These are phyloP conservation scores for Heliornis fulica DNA, from an alignment of 2,113 vertebrate genomes.

Conservation along the genomic window DNA sequence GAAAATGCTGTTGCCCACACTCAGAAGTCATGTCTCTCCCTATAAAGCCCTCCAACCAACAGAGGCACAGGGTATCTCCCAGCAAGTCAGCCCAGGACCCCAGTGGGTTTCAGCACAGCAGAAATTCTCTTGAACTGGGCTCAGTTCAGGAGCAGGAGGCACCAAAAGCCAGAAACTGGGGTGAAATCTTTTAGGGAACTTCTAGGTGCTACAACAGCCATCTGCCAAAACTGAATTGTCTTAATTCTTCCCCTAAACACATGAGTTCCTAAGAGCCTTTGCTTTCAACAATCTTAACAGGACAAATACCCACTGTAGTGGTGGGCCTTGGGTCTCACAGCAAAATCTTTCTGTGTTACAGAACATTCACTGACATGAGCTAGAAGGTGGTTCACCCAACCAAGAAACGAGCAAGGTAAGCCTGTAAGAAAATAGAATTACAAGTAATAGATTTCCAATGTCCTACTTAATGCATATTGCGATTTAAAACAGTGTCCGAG, in stretches of 20 bases:
- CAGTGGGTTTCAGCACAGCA: neutral
- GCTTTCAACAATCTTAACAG: neutral
- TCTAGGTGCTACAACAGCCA: neutral
- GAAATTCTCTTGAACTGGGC: neutral
- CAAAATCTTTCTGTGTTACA: neutral
- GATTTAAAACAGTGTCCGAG: neutral
- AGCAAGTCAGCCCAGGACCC: neutral
- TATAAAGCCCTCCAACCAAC: neutral
- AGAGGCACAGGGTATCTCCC: neutral
- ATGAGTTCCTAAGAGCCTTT: neutral
- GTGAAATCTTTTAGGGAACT: neutral
- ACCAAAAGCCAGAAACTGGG: fast-evolving
- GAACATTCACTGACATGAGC: neutral
- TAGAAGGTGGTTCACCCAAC: neutral
- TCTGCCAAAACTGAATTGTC: neutral
- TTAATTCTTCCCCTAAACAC: neutral
- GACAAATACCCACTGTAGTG: neutral
- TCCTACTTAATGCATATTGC: neutral
- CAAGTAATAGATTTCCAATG: neutral
- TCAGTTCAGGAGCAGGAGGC: neutral
- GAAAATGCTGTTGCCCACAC: neutral
- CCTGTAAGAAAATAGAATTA: neutral
- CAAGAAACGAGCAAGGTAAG: neutral
- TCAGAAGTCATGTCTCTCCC: neutral
- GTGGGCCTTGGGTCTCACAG: neutral